These are phyloP conservation scores for Emys orbicularis DNA, from an alignment of 2,797 vertebrate species.

Conservation along the genomic window DNA sequence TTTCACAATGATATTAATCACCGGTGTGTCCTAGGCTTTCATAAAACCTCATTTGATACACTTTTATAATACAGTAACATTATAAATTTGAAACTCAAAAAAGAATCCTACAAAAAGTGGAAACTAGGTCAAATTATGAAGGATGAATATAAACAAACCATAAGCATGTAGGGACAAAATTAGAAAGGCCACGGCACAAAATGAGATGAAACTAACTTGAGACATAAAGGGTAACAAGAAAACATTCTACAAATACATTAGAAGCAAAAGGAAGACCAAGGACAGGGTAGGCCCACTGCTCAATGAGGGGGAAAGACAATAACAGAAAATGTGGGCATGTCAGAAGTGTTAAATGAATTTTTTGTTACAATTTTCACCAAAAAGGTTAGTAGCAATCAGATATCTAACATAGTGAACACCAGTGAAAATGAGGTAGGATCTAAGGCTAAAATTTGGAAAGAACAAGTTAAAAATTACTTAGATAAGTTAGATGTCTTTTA, in stretches of 20 bases:
- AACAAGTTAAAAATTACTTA: neutral
- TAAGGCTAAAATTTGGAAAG: neutral
- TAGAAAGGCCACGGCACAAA: neutral
- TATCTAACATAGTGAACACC: neutral
- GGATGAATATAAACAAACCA: neutral
- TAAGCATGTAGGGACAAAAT: neutral
- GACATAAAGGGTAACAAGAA: neutral
- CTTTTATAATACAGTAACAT: neutral
- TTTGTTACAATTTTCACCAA: neutral
- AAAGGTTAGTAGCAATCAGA: neutral
- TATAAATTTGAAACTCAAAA: neutral
- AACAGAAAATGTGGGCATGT: neutral
- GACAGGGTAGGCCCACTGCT: neutral
- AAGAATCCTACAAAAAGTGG: neutral
- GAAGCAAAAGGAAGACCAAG: neutral
- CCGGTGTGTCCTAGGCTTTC: neutral
- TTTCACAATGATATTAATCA: neutral
- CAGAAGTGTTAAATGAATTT: neutral
- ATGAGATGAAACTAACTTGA: neutral
- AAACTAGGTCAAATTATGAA: neutral
- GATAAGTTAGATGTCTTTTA: neutral
- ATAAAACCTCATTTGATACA: neutral
- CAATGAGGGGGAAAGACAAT: neutral
- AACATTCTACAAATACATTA: neutral
- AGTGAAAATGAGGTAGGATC: neutral